These are phyloP conservation scores for Anthopleura sola DNA, from an alignment of 64 coral and sea anemone genomes.

Conservation along the genomic window DNA sequence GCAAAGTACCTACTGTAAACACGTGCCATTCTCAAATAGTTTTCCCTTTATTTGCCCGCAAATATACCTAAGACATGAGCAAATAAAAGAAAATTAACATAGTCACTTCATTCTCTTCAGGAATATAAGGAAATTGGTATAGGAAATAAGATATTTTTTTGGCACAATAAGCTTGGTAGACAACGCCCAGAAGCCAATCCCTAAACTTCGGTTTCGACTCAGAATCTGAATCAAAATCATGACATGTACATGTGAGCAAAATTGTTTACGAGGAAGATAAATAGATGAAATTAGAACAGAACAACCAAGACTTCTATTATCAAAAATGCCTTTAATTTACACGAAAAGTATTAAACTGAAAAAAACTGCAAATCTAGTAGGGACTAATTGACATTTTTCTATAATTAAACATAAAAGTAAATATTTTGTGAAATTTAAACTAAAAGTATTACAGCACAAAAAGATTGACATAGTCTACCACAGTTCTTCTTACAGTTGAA, in stretches of 20 bases:
- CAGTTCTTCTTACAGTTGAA: slow-evolving; percentile 6
- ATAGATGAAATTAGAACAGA: neutral
- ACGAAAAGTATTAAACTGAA: neutral
- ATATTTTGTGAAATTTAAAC: neutral
- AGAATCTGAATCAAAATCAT: neutral
- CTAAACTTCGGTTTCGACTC: neutral
- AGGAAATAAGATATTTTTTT: neutral
- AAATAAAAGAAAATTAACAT: too few species aligned
- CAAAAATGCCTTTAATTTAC: neutral
- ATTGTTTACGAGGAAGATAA: neutral
- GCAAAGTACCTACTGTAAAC: neutral
- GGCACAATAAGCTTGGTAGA: neutral
- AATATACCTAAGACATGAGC: neutral
- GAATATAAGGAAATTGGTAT: neutral
- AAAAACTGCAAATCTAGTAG: neutral
- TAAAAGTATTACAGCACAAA: neutral
- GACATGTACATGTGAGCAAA: neutral
- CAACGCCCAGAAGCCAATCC: neutral
- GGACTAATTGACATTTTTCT: neutral
- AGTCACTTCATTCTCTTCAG: too few species aligned
- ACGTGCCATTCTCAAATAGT: neutral
- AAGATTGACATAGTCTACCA: neutral
- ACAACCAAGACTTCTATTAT: neutral
- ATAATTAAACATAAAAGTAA: neutral
- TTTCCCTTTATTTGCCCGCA: neutral